Percentiles rank a stretch among this genome's conserved stretches.
These are phyloP conservation scores for Pelecanus crispus DNA, from an alignment of 2,113 vertebrate genomes.

Conservation along the genomic window DNA sequence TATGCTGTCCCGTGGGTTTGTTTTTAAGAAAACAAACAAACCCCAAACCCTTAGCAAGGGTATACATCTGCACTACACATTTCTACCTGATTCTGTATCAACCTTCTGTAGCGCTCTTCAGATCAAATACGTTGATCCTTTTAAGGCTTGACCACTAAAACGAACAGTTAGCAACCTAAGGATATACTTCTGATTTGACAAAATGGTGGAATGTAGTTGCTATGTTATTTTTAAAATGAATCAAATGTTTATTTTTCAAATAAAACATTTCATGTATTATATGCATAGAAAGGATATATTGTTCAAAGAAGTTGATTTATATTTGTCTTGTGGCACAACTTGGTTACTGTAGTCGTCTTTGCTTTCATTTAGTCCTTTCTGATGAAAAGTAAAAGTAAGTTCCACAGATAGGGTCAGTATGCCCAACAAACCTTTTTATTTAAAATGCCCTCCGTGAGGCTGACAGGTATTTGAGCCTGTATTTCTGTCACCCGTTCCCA, in stretches of 20 bases:
- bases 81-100: neutral
- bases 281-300: neutral
- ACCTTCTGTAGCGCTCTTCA: neutral
- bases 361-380: neutral
- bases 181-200: neutral
- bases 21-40: neutral
- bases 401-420: neutral
- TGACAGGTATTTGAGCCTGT: neutral
- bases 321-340: neutral
- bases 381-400: neutral
- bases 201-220: neutral
- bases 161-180: neutral
- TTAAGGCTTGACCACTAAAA: neutral
- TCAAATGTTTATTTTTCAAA: conserved; percentile 32
- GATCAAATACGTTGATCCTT: neutral
- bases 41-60: neutral
- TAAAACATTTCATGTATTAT: conserved; percentile 4
- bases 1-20: neutral
- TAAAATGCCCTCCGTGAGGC: neutral
- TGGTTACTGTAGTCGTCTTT: neutral
- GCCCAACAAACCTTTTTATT: neutral
- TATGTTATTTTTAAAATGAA: neutral
- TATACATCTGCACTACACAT: neutral
- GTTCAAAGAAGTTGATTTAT: neutral
- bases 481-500: neutral